Percentiles rank a stretch among this genome's conserved stretches.
Conservation (phyloP, 2,113 vertebrate genomes). For the Gymnocephalus cernua region DNA sequence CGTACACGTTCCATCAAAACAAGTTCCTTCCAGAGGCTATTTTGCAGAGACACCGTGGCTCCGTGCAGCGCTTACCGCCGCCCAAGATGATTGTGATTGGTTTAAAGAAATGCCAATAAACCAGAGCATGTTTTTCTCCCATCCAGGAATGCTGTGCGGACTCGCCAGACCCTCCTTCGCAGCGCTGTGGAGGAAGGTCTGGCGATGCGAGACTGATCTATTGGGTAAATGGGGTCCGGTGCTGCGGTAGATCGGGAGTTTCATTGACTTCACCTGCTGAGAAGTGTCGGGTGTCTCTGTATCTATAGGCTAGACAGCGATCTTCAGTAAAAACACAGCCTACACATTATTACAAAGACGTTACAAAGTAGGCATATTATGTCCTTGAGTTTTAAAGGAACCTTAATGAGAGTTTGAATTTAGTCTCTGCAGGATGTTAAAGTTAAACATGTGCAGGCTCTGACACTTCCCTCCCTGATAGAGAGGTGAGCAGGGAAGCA, state of each 20-base stretch:
- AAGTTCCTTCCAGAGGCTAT: no score
- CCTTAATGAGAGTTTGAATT: not conserved
- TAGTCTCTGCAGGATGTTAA: not conserved
- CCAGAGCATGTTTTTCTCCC: no score
- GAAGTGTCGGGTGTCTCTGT: not conserved
- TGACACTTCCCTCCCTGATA: slow-evolving; percentile 51
- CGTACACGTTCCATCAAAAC: no score
- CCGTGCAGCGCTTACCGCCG: no score
- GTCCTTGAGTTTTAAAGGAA: not conserved
- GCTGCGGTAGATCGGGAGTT: not conserved
- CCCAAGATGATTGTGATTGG: no score
- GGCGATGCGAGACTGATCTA: no score
- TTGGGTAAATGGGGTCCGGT: no score
- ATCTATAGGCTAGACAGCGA: not conserved
- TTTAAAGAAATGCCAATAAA: no score
- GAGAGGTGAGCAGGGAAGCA: slow-evolving; percentile 71
- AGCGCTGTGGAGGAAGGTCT: no score
- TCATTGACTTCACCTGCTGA: not conserved
- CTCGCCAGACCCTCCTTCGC: no score
- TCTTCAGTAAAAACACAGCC: not conserved
- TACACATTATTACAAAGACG: not conserved
- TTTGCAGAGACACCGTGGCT: no score
- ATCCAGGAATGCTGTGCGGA: no score
- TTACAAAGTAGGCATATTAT: not conserved
- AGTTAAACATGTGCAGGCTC: slow-evolving; percentile 8